These are phyloP conservation scores for Rhorus exstirpatorius DNA, from an alignment of 2,888 invertebrate species.

Conservation along the genomic window DNA sequence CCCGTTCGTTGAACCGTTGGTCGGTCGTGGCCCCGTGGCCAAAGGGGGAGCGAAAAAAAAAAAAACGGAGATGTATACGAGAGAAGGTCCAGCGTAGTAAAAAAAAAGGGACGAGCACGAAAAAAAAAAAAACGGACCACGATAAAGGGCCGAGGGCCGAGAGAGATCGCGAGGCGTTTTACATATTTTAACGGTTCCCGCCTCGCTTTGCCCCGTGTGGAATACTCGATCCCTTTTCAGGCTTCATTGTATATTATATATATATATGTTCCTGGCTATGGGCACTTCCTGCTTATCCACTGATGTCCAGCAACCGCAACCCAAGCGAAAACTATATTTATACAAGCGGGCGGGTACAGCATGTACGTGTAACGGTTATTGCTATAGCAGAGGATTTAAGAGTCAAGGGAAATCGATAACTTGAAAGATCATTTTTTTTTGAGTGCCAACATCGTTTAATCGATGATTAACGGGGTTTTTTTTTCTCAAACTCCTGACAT, in stretches of 20 bases:
- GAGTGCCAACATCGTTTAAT: neutral
- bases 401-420: slow-evolving; percentile 12
- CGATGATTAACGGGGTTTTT: neutral
- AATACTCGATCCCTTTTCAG: slow-evolving; percentile 46
- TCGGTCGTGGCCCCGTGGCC: slow-evolving; percentile 54
- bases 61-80: slow-evolving; percentile 73
- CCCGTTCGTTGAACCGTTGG: slow-evolving; percentile 79
- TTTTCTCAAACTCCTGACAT: neutral
- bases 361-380: slow-evolving; percentile 29
- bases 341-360: slow-evolving; percentile 8
- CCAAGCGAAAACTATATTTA: slow-evolving; percentile 52
- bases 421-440: slow-evolving; percentile 2
- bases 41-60: slow-evolving; percentile 32
- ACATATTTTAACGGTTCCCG: slow-evolving; percentile 83
- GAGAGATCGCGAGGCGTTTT: slow-evolving; percentile 76
- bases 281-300: slow-evolving; percentile 65
- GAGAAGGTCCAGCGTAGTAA: slow-evolving; percentile 75
- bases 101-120: slow-evolving; percentile 61
- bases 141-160: slow-evolving; percentile 69
- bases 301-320: slow-evolving; percentile 43
- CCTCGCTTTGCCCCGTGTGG: slow-evolving; percentile 63
- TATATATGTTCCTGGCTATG: slow-evolving; percentile 53
- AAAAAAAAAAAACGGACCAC: slow-evolving; percentile 50
- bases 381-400: neutral
- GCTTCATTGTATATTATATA: slow-evolving; percentile 10